Conservation (phyloP, 1,140 invertebrate genomes). For the Asbolus verrucosus region DNA sequence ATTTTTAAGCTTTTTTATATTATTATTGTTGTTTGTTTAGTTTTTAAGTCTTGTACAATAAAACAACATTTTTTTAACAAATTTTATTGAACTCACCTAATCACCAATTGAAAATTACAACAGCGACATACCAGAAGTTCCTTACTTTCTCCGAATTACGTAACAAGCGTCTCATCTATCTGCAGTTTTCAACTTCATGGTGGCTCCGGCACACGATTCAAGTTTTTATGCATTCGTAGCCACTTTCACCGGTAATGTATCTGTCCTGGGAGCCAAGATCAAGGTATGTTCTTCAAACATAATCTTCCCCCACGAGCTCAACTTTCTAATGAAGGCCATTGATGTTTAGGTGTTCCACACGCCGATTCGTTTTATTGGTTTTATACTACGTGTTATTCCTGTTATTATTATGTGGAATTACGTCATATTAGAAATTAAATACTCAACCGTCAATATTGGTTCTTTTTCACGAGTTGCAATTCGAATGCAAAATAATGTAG, state of each 20-base stretch:
- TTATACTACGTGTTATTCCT: too few relatives aligned
- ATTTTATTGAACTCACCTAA: background rate
- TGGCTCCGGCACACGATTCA: slow-evolving; percentile 19
- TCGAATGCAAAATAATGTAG: slow-evolving; percentile 6
- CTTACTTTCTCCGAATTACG: slow-evolving; percentile 36
- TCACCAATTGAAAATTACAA: too few relatives aligned
- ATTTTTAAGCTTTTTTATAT: slow-evolving; percentile 40
- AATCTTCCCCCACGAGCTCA: slow-evolving; percentile 3
- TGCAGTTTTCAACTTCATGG: slow-evolving; percentile 18
- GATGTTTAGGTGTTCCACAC: slow-evolving; percentile 1
- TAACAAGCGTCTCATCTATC: slow-evolving; percentile 18
- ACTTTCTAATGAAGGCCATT: slow-evolving; percentile 16
- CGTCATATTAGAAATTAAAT: slow-evolving; percentile 37
- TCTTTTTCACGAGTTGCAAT: slow-evolving; percentile 17
- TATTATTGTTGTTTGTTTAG: slow-evolving; percentile 46
- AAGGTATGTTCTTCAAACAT: slow-evolving; percentile 23
- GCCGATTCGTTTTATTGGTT: slow-evolving; percentile 33
- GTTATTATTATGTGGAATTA: slow-evolving; percentile 16
- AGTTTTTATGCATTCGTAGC: background rate
- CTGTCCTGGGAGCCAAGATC: slow-evolving; percentile 11
- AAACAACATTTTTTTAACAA: slow-evolving; percentile 30
- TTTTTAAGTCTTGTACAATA: slow-evolving; percentile 44
- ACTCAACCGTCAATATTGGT: slow-evolving; percentile 29
- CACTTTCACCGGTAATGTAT: slow-evolving; percentile 4
- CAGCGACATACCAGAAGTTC: too few relatives aligned